Evolutionary conservation across 2,113 vertebrate genomes (phyloP), one percentile per base, ranked within the genome.

Genomic region (Lethenteron reissneri): DNA sequence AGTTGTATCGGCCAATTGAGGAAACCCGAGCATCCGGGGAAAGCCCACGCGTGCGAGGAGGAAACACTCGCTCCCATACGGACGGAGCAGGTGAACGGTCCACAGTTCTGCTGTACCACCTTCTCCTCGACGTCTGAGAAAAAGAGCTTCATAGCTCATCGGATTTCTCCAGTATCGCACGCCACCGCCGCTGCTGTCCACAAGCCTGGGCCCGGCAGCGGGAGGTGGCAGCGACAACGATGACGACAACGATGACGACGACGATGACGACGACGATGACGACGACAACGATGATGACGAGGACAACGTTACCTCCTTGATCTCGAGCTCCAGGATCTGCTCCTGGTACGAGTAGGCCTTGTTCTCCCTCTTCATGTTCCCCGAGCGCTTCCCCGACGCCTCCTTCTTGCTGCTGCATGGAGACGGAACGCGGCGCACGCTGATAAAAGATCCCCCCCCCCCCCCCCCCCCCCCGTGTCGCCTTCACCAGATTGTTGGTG

Each of bases 331-430:
- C 41, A 97, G 92, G 76, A 99, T 95, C 81, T 97, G 94, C 3
- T 99, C 94, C 81, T 97, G 96, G 76, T 89, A 99, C 59, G 91
- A 95, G 58, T 99, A 99, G 10, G 89, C 90, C 75, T 97, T 97
- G 77, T 99, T 99, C 80, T 99, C 94, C 70, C 92, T 83, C 78
- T 94, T 96, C 83, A 96, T 88, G 79, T 95, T 97, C 41, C 41
- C 41, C 41, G 41, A 5, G 41, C 41, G 41, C 41, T 41, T 41
- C 41, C 41, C 41, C 41, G 41, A 41, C 74, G 81, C 84, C 74
- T 91, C 96, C 80, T 95, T 99, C 71, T 83, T 80, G 76, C 83
- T 90, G 21, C 62, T 68, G 62, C 21, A n/a, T 68, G 62, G n/a
- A 21, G 21, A 21, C 62, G n/a, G 10, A n/a, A 68, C 62, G 3